Base-by-base conservation (phyloP, 2,888 invertebrate species). In the Leucoma salicis region DNA sequence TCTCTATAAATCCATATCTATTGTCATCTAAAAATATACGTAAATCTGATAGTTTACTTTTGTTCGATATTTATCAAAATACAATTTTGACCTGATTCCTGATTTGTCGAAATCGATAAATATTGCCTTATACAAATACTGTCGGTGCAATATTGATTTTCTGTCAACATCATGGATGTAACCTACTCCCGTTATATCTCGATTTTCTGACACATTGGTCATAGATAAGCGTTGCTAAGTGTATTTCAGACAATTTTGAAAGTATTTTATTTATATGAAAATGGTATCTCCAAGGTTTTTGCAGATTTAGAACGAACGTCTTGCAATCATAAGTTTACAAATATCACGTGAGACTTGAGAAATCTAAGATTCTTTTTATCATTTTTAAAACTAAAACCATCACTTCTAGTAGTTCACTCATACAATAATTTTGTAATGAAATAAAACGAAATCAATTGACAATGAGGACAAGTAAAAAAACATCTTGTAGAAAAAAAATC, bases 21-120 rank as follows among this genome's bases (percentile, higher is more conserved):
- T n/a, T n/a, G n/a, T n/a, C n/a, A n/a, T n/a, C n/a, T 8, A 21
- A 21, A 11, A 27, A 27, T 27, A 27, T 1, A 10, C 29, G 15
- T 42, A 44, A 56, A 47, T 59, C 46, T 60, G 63, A 66, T 65
- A 66, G 49, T 63, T 54, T 53, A 33, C n/a, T n/a, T 57, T 64
- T 66, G 65, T 66, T 61, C 53, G 57, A 49, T 40, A 49, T 66
- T 72, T 77, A 80, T 81, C 78, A 56, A 67, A 65, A 64, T 74
- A 73, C 73, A 65, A 31, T 64, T 78, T 73, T 83, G 86, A 82
- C 85, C 86, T 71, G 75, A 80, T 80, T 86, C 66, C 57, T n/a
- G n/a, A 49, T 68, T 64, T 53, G 58, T 55, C 50, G 51, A n/a
- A n/a, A n/a, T n/a, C n/a, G n/a, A n/a, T n/a, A n/a, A n/a, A n/a